Base-by-base conservation (phyloP, 2,888 invertebrate genomes). In the Drosophila borborema region DNA sequence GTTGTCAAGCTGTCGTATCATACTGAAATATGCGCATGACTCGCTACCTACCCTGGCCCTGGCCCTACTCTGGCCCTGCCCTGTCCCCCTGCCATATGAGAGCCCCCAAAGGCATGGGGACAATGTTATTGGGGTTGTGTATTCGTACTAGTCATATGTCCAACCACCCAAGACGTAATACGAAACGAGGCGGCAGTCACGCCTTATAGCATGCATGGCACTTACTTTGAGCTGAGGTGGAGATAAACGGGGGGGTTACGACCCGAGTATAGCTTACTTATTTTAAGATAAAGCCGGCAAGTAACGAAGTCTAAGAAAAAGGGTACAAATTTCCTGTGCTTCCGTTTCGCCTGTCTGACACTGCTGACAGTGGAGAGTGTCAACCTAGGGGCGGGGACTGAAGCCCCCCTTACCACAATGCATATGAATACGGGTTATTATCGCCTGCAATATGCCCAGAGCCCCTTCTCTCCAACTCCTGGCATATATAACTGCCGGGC, bases 1-100 rank as follows among this genome's bases (percentile, higher is more conserved):
- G 90, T 86, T 88, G 86, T 86, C 86, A 89, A 90, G 90, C 86
- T 90, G 89, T 89, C 85, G 85, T 85, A 85, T 85, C 85, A 88
- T 85, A 65, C 90, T 85, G 90, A 85, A 85, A 85, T 85, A 85
- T 85, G 88, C 88, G 88, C 83, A 75, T 62, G 54, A 67, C 53
- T 61, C 81, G 9, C 23, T 16, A 34, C 34, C 45, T 34, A 9
- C 31, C 48, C 60, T 41, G 18, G 18, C 1, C n/a, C 41, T 6
- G n/a, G n/a, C n/a, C 34, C 45, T 34, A 9, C 31, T 45, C 60
- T 41, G 18, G 18, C 1, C n/a, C 41, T 6, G n/a, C 41, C 20
- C 40, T 16, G 1, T 6, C 23, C 14, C 38, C 34, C 38, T 43
- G 10, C 18, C 58, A 61, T 16, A 45, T 49, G 65, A 61, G 66